Conservation (phyloP, 2,888 invertebrate species). For the Trachelus troglodyta region DNA sequence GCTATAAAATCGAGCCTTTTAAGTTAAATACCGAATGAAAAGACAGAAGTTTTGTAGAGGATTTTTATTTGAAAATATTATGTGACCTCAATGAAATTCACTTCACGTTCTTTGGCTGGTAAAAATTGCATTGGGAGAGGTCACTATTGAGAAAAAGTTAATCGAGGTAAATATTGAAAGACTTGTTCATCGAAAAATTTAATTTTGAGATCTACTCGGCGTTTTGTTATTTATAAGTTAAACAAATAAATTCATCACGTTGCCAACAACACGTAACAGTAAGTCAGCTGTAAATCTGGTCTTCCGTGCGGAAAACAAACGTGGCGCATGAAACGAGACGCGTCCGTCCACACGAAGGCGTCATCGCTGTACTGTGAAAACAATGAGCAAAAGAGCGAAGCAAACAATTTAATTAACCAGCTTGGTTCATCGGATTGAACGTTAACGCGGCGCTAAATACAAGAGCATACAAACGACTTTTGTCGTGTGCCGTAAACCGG, state of each 20-base stretch:
- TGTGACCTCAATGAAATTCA: not conserved
- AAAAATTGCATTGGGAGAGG: not conserved
- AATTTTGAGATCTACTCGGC: not conserved
- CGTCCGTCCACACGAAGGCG: slow-evolving; percentile 5
- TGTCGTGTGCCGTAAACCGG: not conserved
- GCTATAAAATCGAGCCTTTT: not conserved
- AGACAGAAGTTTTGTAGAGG: not conserved
- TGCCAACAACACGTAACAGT: not conserved
- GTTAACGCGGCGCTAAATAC: not conserved
- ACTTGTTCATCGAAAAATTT: not conserved
- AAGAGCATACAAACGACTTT: not conserved
- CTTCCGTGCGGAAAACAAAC: not conserved
- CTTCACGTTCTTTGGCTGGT: not conserved
- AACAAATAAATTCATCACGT: not conserved
- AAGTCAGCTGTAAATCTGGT: not conserved
- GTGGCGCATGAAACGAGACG: not conserved
- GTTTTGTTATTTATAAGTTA: not conserved
- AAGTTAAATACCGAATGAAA: not conserved
- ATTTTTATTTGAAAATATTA: not conserved
- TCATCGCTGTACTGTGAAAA: slow-evolving; percentile 23
- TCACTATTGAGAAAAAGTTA: not conserved
- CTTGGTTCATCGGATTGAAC: slow-evolving; percentile 29
- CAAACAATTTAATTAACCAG: slow-evolving; percentile 47
- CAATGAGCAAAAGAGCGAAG: slow-evolving; percentile 25
- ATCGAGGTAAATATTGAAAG: not conserved